These are phyloP conservation scores for Scrobipalpa costella DNA, from an alignment of 2,888 invertebrate species.

Conservation along the genomic window DNA sequence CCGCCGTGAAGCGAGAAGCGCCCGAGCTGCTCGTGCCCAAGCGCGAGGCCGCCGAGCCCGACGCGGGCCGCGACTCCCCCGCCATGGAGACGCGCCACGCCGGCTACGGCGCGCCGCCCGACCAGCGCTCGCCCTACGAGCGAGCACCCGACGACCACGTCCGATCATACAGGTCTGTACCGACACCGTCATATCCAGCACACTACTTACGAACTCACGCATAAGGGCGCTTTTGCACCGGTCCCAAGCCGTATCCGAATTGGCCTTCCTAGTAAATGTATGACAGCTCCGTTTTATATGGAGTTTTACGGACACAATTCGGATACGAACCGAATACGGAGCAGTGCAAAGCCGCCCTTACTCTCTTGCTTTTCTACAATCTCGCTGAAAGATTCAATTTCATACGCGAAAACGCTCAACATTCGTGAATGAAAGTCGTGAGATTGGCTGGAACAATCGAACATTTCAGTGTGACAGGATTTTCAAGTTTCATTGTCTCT, in stretches of 20 bases:
- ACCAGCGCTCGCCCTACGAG: slow-evolving; percentile 85
- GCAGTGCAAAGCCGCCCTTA: too few species aligned
- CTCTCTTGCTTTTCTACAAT: slow-evolving; percentile 24
- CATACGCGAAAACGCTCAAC: slow-evolving; percentile 24
- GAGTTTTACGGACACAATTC: too few species aligned
- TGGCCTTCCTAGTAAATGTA: too few species aligned
- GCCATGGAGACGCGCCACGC: slow-evolving; percentile 86
- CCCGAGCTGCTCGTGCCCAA: slow-evolving; percentile 85
- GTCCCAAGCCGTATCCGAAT: too few species aligned
- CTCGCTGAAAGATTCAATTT: slow-evolving; percentile 1
- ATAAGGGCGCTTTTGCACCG: too few species aligned
- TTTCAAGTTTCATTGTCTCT: neutral
- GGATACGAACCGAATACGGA: too few species aligned
- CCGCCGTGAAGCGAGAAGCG: slow-evolving; percentile 72
- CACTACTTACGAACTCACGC: neutral
- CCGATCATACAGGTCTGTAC: slow-evolving; percentile 76
- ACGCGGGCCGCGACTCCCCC: slow-evolving; percentile 84
- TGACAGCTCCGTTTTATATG: too few species aligned
- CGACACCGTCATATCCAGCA: slow-evolving; percentile 48
- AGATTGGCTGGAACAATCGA: slow-evolving; percentile 12
- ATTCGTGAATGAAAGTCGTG: slow-evolving; percentile 26
- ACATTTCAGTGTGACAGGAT: slow-evolving; percentile 1
- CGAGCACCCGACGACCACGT: slow-evolving; percentile 83
- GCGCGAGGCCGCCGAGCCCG: slow-evolving; percentile 82
- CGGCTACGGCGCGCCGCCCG: slow-evolving; percentile 84